phyloP scores from a whole-genome alignment of 2,888 invertebrate species.

The Aquatica leii region DNA sequence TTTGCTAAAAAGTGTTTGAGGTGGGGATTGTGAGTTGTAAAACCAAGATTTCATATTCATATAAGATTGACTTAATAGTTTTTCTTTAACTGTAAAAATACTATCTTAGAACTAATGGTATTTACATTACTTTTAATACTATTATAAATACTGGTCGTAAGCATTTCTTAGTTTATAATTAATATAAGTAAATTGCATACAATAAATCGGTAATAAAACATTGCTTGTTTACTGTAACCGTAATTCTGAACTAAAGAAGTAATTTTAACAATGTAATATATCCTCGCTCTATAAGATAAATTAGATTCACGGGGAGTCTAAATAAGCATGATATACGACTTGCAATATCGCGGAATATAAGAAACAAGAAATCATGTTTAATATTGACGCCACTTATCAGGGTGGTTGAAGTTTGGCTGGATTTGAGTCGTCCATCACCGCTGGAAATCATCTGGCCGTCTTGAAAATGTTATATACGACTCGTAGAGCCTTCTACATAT shows the following conservation, averaged over 20 bases:
- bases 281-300: conserved; percentile 46
- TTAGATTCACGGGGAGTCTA: conserved; percentile 52
- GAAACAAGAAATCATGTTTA: conserved; percentile 60
- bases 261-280: conserved; percentile 39
- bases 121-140: too few relatives aligned
- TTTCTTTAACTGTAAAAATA: too few relatives aligned
- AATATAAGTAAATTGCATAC: conserved; percentile 2
- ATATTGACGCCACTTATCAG: conserved; percentile 59
- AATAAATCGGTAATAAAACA: conserved; percentile 23
- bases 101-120: too few relatives aligned
- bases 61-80: too few relatives aligned
- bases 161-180: too few relatives aligned
- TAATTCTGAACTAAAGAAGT: conserved; percentile 36
- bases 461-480: conserved; percentile 57
- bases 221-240: conserved; percentile 18
- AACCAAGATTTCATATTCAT: too few relatives aligned
- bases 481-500: conserved; percentile 42
- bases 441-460: conserved; percentile 59
- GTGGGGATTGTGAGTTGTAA: too few relatives aligned
- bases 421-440: conserved; percentile 60
- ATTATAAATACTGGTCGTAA: too few relatives aligned
- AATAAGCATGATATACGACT: conserved; percentile 56
- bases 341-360: conserved; percentile 58
- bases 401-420: conserved; percentile 51
- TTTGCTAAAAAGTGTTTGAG: too few relatives aligned